phyloP scores from a whole-genome alignment of 2,888 invertebrate species.

The Brachylomia viminalis region DNA sequence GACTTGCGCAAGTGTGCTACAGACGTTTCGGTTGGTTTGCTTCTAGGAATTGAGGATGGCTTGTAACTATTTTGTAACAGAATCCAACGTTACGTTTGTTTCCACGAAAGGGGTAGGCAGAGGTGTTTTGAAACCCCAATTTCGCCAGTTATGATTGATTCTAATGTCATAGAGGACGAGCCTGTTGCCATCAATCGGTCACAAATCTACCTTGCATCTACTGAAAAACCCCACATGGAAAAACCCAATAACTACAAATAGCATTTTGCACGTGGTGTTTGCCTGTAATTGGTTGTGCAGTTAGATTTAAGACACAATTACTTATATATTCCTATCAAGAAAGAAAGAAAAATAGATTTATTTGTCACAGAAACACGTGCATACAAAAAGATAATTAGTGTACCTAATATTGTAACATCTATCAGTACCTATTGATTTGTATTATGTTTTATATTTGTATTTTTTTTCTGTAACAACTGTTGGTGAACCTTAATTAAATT shows the following conservation, averaged over 20 bases:
- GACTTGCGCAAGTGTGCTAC: constrained; percentile 31
- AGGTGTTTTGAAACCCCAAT: background rate
- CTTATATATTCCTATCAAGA: too few species aligned
- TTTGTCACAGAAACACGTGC: too few species aligned
- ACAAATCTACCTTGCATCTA: background rate
- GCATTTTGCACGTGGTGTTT: too few species aligned
- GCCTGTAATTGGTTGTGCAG: too few species aligned
- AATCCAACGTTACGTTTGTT: background rate
- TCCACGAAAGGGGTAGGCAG: background rate
- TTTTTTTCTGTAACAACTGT: too few species aligned
- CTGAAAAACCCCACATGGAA: background rate
- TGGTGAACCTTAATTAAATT: too few species aligned
- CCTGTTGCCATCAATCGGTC: background rate
- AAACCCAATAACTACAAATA: background rate
- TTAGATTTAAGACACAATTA: too few species aligned
- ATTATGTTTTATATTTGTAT: too few species aligned
- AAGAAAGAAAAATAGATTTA: too few species aligned
- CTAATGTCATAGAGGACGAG: background rate
- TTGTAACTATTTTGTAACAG: constrained; percentile 12
- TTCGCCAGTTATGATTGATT: background rate
- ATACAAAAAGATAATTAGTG: too few species aligned
- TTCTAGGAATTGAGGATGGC: background rate
- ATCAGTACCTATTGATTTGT: too few species aligned
- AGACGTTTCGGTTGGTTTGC: constrained; percentile 6
- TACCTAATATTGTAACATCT: too few species aligned